Conservation (phyloP, 1,140 invertebrate species). For the Eupristina koningsbergeri region DNA sequence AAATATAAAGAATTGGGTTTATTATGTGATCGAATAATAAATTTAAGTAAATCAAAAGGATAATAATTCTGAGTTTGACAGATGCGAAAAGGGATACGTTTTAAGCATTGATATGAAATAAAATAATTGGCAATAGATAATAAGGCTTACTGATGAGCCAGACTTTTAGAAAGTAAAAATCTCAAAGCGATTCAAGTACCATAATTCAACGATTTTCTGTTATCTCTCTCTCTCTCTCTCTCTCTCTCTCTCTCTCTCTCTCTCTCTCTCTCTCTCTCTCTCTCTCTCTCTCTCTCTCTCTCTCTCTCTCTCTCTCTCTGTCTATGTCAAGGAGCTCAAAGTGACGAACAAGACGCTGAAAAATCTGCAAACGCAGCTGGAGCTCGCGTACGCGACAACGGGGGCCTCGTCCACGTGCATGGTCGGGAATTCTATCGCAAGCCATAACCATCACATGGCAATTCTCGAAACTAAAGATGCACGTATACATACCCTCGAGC, state of each 20-base stretch:
- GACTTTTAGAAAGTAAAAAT: too few species aligned
- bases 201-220: conserved; percentile 46
- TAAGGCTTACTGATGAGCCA: too few species aligned
- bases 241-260: conserved; percentile 22
- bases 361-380: conserved; percentile 84
- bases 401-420: conserved; percentile 68
- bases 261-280: conserved; percentile 16
- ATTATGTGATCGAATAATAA: too few species aligned
- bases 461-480: conserved; percentile 89
- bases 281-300: conserved; percentile 10
- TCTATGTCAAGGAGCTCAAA: conserved; percentile 80
- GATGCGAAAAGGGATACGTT: neutral
- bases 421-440: conserved; percentile 75
- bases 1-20: too few species aligned
- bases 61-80: neutral
- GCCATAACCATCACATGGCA: conserved; percentile 81
- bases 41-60: neutral
- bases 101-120: neutral
- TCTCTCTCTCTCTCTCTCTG: conserved; percentile 31
- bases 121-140: too few species aligned
- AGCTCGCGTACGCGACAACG: conserved; percentile 80
- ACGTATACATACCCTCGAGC: conserved; percentile 87
- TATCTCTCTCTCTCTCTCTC: conserved; percentile 25
- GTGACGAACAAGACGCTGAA: conserved; percentile 85
- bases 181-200: conserved; percentile 14